phyloP scores from a whole-genome alignment of 64 coral and sea anemone genomes.

The Hydrozoanthus tunicans region DNA sequence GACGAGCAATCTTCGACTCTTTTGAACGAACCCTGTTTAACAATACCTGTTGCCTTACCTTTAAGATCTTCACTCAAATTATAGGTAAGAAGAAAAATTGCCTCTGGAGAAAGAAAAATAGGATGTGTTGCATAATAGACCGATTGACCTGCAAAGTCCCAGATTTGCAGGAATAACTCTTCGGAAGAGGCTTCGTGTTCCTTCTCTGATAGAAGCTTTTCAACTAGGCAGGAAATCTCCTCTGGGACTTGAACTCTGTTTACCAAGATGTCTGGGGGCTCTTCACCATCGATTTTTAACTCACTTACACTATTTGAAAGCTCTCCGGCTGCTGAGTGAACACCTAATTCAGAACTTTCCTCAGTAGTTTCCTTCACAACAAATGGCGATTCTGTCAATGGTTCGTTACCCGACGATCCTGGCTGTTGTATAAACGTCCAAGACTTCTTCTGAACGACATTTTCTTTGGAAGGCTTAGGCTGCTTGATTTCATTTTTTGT shows the following conservation, averaged over 20 bases:
- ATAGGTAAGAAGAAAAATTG: constrained; percentile 28
- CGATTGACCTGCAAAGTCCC: constrained; percentile 56
- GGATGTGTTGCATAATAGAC: constrained; percentile 50
- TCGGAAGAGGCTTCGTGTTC: not conserved
- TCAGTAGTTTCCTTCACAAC: not conserved
- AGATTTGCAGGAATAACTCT: constrained; percentile 20
- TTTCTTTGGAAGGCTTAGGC: not conserved
- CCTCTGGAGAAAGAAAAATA: constrained; percentile 23
- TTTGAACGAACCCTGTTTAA: not conserved
- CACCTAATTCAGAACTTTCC: not conserved
- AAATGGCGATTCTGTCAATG: not conserved
- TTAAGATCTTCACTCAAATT: constrained; percentile 20
- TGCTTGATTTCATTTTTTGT: not conserved
- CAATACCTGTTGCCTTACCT: not conserved
- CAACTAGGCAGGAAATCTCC: not conserved
- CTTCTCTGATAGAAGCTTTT: constrained; percentile 4
- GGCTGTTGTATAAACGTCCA: not conserved
- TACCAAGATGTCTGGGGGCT: not conserved
- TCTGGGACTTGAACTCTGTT: not conserved
- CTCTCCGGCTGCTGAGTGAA: not conserved
- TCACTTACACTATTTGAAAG: not conserved
- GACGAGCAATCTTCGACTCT: not conserved
- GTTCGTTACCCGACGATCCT: not conserved
- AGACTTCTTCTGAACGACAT: not conserved
- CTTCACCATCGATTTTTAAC: not conserved